phyloP scores from a whole-genome alignment of 2,888 invertebrate genomes.

The Drosophila gaucha region DNA sequence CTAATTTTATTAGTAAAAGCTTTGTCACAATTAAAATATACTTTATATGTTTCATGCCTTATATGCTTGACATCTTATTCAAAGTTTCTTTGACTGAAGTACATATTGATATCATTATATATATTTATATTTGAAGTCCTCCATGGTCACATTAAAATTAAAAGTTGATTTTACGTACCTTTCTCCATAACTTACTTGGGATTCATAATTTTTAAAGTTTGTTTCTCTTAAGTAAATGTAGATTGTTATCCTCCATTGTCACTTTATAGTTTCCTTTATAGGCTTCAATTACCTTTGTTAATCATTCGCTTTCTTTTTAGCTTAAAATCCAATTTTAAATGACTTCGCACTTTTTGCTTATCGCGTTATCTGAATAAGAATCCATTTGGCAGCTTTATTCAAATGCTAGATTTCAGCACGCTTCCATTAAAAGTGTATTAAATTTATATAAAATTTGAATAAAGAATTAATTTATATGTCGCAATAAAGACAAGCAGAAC shows the following conservation, averaged over 20 bases:
- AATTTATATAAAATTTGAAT: conserved; percentile 54
- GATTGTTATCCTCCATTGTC: neutral
- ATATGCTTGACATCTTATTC: no score
- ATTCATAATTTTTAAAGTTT: neutral
- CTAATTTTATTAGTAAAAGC: no score
- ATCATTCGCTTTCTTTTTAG: neutral
- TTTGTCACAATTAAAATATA: neutral
- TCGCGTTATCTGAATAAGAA: neutral
- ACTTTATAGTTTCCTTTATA: neutral
- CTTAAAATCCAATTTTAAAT: neutral
- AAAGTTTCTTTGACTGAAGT: no score
- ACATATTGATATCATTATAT: neutral
- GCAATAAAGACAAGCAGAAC: conserved; percentile 23
- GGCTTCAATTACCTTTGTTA: neutral
- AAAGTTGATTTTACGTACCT: no score
- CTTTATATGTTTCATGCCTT: neutral
- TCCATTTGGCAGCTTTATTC: neutral
- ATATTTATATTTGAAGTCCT: neutral
- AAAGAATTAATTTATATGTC: conserved; percentile 19
- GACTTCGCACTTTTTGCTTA: neutral
- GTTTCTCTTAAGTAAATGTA: no score
- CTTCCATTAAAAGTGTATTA: conserved; percentile 52
- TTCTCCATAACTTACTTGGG: no score
- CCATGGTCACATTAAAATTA: neutral
- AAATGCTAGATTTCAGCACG: neutral